Evolutionary conservation across 1,140 invertebrate genomes (phyloP), one percentile per base, ranked within the genome.

Genomic region (Neodiprion fabricii): DNA sequence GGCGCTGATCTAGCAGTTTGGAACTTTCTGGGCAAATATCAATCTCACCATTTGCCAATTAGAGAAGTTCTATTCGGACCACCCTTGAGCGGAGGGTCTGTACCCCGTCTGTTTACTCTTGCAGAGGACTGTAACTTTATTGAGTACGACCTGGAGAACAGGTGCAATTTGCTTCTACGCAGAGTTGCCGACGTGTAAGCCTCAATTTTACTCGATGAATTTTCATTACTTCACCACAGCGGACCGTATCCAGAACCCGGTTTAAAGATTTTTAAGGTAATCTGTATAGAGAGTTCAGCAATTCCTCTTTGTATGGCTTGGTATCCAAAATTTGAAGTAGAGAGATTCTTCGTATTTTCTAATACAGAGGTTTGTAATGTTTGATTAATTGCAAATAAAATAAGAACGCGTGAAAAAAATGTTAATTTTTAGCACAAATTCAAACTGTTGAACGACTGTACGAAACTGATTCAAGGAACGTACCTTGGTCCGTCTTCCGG

Each of bases 121-220:
- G 91, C 91, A 3, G 80, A 86, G 48, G 92, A 93, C 78, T 77
- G 89, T n/a, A 82, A 89, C n/a, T 82, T 95, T 84, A 90, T 94
- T 14, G 93, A 94, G 84, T 95, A 95, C 80, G 90, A 94, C 78
- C 85, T 94, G 61, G 87, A 89, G 12, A 84, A 87, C n/a, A 91
- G 90, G 86, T 89, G 79, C 17, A 81, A 85, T 82, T 40, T 83
- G 79, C 70, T 74, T 88, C 53, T 83, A 86, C 70, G 82, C 88
- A 1, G 70, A 79, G 3, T 86, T 86, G 53, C n/a, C 53, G 9
- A 14, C 0, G 8, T 61, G 53, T 66, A 76, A 7, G 40, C 21
- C 47, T 66, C 28, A 67, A 73, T 49, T 21, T 14, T 28, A 9
- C 17, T 67, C 28, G 66, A 11, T 53, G 40, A 68, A 67, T 66